Evolutionary conservation across 2,888 invertebrate species (phyloP).

Genomic region (Pogonocherus hispidulus): DNA sequence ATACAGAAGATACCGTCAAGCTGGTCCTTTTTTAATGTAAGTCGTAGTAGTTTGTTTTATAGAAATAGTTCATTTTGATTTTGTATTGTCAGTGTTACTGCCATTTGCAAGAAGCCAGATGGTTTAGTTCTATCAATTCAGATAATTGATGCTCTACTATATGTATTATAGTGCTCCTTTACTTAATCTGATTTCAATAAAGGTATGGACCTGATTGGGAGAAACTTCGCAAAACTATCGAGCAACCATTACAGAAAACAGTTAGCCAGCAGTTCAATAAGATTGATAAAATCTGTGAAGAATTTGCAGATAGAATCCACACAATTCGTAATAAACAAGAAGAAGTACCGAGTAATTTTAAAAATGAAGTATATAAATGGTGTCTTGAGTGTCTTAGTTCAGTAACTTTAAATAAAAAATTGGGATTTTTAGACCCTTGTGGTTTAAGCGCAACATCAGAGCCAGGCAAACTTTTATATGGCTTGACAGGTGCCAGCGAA

Average conservation of each 20-base stretch:
- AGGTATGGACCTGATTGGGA: constrained; percentile 76
- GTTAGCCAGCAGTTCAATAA: constrained; percentile 67
- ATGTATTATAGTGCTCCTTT: too few species aligned
- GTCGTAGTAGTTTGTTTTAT: constrained; percentile 47
- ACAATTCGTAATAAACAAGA: constrained; percentile 75
- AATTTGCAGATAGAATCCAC: constrained; percentile 69
- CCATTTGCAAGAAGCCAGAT: too few species aligned
- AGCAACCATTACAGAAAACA: constrained; percentile 68
- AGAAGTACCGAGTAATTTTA: constrained; percentile 73
- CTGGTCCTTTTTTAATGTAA: constrained; percentile 75
- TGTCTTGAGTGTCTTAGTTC: constrained; percentile 76
- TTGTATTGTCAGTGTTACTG: too few species aligned
- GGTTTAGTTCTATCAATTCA: too few species aligned
- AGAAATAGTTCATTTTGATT: too few species aligned
- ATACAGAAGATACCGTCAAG: constrained; percentile 71
- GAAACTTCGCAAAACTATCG: constrained; percentile 70
- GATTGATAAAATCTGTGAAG: constrained; percentile 66
- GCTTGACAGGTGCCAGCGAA: constrained; percentile 72
- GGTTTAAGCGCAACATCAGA: constrained; percentile 72
- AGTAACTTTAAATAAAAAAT: constrained; percentile 72
- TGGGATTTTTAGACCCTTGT: constrained; percentile 74
- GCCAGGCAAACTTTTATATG: constrained; percentile 73
- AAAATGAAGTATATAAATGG: constrained; percentile 77
- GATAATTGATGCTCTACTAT: too few species aligned
- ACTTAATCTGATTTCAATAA: too few species aligned